These are phyloP conservation scores for Scaptomyza pallida DNA, from an alignment of 1,140 invertebrate species.

Conservation along the genomic window DNA sequence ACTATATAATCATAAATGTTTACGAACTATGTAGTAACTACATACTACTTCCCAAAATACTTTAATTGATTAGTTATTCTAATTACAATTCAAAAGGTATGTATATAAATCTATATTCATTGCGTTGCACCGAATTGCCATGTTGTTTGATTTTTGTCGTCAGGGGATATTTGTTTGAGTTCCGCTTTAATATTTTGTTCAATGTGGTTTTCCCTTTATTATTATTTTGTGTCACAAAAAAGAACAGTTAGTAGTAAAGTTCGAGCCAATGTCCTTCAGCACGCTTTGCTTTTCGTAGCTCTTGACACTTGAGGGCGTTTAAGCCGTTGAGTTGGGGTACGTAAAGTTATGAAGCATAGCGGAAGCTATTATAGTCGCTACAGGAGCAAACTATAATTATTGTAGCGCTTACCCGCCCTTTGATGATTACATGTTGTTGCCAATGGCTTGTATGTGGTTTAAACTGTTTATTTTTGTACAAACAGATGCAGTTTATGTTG, in stretches of 20 bases:
- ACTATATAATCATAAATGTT: too few species aligned
- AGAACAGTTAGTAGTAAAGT: conserved; percentile 17
- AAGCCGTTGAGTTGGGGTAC: conserved; percentile 60
- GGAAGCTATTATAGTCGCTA: conserved; percentile 63
- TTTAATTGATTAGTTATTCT: too few species aligned
- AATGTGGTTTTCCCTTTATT: conserved; percentile 23
- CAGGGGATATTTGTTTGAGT: conserved; percentile 14
- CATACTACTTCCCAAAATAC: too few species aligned
- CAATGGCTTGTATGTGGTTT: conserved; percentile 71
- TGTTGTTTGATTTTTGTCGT: neutral
- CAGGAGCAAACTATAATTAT: conserved; percentile 26
- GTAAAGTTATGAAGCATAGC: conserved; percentile 75
- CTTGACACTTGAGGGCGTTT: conserved; percentile 43
- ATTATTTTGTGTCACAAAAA: conserved; percentile 23
- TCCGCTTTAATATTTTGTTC: conserved; percentile 15
- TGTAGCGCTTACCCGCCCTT: conserved; percentile 20
- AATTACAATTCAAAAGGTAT: too few species aligned
- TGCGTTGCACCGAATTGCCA: too few species aligned
- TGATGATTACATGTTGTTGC: conserved; percentile 69
- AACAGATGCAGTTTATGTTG: conserved; percentile 19
- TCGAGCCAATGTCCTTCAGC: conserved; percentile 42
- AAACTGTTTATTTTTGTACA: conserved; percentile 34
- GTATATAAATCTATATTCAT: too few species aligned
- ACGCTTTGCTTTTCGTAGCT: conserved; percentile 2
- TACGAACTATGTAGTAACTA: too few species aligned